Evolutionary conservation across 1,140 invertebrate species (phyloP), one percentile per base, ranked within the genome.

Genomic region (Branchinecta lindahli): DNA sequence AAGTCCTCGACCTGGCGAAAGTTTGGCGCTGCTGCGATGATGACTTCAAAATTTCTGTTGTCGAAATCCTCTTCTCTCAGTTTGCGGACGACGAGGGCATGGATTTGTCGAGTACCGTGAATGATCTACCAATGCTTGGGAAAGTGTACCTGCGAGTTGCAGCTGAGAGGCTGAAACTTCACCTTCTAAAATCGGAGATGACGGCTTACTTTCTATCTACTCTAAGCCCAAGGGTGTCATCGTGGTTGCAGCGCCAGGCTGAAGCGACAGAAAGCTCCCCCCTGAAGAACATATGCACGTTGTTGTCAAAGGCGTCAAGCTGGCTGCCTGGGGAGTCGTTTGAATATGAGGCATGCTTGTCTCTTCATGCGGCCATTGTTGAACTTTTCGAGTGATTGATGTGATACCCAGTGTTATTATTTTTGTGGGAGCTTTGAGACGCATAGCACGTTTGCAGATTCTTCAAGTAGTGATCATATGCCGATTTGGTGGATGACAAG

Each of bases 401-500:
- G 12, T 61, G 52, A 33, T 33, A 33, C 33, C 33, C 33, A 33
- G 33, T 33, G 33, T 33, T 33, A 3, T 33, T 61, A 4, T 61
- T 61, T 61, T 61, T 20, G 18, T 61, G 12, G 52, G 18, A 15
- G 12, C 18, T 61, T 61, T 3, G 52, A 20, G 52, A 15, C 52
- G 52, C 52, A 61, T 61, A 61, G 52, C 52, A 61, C 52, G 52
- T 61, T 61, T 6, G 52, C 52, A 61, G 52, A 61, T 61, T 61
- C 18, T 61, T 61, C 18, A 33, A 33, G 33, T 33, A 33, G 33
- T 33, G 33, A 33, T 33, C 33, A 33, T 33, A 5, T 33, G 33
- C 33, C 33, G 33, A 33, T 33, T 33, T 33, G 33, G 33, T 33
- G 33, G 33, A 33, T 33, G 33, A 33, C 33, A 33, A 33, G 33